Base-by-base conservation (phyloP, 2,113 vertebrate species). In the Trichomycterus rosablanca region DNA sequence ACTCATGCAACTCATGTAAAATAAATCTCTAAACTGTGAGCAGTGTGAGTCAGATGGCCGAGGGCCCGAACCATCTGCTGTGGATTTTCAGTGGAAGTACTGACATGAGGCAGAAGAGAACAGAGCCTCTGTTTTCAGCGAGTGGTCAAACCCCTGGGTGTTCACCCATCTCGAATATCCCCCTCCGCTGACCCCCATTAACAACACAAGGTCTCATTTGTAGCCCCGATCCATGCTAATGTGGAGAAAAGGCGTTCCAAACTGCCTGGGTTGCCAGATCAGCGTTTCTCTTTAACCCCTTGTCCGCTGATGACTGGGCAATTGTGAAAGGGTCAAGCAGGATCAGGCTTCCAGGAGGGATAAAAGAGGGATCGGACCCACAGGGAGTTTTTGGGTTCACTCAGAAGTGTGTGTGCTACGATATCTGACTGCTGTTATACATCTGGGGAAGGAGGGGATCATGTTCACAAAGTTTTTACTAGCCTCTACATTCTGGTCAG, bases 121-220 rank as follows among this genome's bases (percentile, higher is more conserved):
- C 45, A 46, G 30, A 65, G 39, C 49, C 22, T 32, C 19, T 49
- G 66, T 68, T 23, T 39, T 35, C 24, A 15, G 22, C 14, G 32
- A 48, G 26, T 0, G 30, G 32, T 60, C 20, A 42, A 61, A 35
- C 39, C 56, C 61, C 53, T 9, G 53, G 51, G 50, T 40, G 43
- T 40, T 66, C 23, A 8, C 55, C 57, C 40, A 23, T 40, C 45
- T 40, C 46, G 40, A 32, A 48, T 66, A 40, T 45, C 18, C 22
- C 10, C 11, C 42, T 46, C 45, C 51, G 66, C 18, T 63, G 71
- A 70, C 71, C 30, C 63, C 23, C 3, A 43, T 67, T 62, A 58
- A 44, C 50, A 40, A 44, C 59, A 67, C 49, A 74, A 63, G 64
- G 59, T 63, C 70, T 67, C 63, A 70, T 63, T 70, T 74, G 72